These are phyloP conservation scores for Dryobates pubescens DNA, from an alignment of 2,797 vertebrate species.

Conservation along the genomic window DNA sequence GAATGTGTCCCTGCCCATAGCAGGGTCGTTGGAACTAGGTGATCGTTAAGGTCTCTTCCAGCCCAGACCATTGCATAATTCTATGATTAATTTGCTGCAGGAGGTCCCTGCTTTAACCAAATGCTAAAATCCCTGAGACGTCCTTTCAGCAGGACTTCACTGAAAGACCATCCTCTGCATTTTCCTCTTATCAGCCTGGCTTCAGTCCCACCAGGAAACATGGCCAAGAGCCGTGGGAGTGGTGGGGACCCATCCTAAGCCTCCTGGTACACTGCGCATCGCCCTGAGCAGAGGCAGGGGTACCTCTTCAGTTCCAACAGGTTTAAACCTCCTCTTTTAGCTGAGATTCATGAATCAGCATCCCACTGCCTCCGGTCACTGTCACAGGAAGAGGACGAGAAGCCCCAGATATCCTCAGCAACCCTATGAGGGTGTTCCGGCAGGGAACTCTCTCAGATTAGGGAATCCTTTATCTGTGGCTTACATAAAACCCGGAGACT, in stretches of 20 bases:
- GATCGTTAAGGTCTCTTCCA: too few species aligned
- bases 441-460: conserved; percentile 44
- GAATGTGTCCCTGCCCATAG: too few species aligned
- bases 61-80: too few species aligned
- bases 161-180: background rate
- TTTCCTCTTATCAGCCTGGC: background rate
- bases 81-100: too few species aligned
- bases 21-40: too few species aligned
- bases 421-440: conserved; percentile 45
- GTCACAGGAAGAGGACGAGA: background rate
- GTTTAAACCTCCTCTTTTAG: background rate
- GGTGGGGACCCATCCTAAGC: background rate
- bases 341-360: background rate
- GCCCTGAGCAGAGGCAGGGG: fast-evolving
- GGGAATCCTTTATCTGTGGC: conserved; percentile 68
- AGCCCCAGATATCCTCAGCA: background rate
- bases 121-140: background rate
- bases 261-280: background rate
- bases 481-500: conserved; percentile 69
- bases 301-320: fast-evolving
- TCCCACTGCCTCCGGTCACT: background rate
- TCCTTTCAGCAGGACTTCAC: background rate
- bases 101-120: too few species aligned
- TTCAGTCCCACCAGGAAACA: background rate
- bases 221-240: background rate